Evolutionary conservation across 2,888 invertebrate species (phyloP).

Genomic region (Papilio protenor): DNA sequence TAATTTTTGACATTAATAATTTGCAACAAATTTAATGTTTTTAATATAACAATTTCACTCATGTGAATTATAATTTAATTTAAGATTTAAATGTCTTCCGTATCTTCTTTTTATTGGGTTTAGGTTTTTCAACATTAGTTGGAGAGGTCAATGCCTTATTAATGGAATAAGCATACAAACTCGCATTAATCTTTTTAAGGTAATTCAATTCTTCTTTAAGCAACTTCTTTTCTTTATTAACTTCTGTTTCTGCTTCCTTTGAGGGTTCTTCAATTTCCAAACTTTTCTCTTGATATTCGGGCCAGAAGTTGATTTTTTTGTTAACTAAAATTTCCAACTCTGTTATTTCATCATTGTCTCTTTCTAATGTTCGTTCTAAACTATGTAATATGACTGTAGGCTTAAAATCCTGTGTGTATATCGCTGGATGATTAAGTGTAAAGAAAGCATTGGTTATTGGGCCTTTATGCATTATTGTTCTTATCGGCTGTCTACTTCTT

Average conservation of each 20-base stretch:
- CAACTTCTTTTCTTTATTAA: conserved; percentile 61
- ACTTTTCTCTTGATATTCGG: conserved; percentile 50
- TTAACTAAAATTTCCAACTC: conserved; percentile 76
- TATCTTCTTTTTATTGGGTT: conserved; percentile 44
- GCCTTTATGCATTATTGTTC: conserved; percentile 89
- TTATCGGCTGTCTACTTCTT: conserved; percentile 88
- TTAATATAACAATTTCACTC: too few species aligned
- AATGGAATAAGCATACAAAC: conserved; percentile 83
- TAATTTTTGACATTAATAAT: too few species aligned
- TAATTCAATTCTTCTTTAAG: conserved; percentile 80
- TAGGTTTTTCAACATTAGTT: conserved; percentile 43
- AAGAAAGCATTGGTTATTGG: conserved; percentile 89
- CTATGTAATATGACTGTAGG: conserved; percentile 84
- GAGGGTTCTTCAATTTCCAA: conserved; percentile 50
- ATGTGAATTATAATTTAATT: conserved; percentile 11
- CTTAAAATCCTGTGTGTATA: conserved; percentile 84
- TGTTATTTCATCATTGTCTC: conserved; percentile 71
- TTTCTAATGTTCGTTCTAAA: conserved; percentile 86
- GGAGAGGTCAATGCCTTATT: conserved; percentile 71
- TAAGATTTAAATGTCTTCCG: conserved; percentile 42
- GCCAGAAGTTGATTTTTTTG: conserved; percentile 76
- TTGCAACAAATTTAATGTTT: too few species aligned
- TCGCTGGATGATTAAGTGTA: conserved; percentile 84
- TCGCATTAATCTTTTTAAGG: conserved; percentile 83
- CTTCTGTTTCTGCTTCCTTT: conserved; percentile 60